Conservation (phyloP, 2,113 vertebrate genomes). For the Pseudonaja textilis region DNA sequence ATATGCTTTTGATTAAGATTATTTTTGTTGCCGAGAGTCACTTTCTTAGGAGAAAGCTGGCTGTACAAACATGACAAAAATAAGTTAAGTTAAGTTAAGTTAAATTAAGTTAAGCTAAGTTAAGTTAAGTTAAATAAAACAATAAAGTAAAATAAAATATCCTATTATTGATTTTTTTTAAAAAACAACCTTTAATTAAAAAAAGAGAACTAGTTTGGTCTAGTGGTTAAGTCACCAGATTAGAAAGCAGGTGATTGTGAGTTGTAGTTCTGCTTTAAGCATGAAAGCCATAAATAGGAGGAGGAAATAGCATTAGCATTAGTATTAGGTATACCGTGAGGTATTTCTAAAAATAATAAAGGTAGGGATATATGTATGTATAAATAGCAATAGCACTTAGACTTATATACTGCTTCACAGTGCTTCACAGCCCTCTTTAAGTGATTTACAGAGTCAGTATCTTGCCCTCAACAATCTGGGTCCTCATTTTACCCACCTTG, state of each 20-base stretch:
- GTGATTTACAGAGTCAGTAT: no score
- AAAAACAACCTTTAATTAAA: background rate
- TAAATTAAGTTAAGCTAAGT: no score
- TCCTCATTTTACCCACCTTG: no score
- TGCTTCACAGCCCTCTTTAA: no score
- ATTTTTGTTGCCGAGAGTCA: background rate
- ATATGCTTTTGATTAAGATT: background rate
- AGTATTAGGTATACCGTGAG: background rate
- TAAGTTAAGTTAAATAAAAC: no score
- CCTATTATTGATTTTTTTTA: background rate
- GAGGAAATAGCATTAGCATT: background rate
- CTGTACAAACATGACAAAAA: background rate
- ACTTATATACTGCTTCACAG: no score
- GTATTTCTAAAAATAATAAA: background rate
- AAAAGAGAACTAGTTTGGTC: background rate
- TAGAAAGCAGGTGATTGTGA: background rate
- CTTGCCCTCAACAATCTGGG: no score
- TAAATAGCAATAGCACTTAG: no score
- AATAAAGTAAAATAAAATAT: no score
- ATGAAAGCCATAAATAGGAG: background rate
- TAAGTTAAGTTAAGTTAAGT: no score
- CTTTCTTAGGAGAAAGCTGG: background rate
- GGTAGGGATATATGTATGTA: no score
- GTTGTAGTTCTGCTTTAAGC: background rate
- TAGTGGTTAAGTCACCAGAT: background rate